Conservation (phyloP, 2,113 vertebrate genomes). For the Suricata suricatta region DNA sequence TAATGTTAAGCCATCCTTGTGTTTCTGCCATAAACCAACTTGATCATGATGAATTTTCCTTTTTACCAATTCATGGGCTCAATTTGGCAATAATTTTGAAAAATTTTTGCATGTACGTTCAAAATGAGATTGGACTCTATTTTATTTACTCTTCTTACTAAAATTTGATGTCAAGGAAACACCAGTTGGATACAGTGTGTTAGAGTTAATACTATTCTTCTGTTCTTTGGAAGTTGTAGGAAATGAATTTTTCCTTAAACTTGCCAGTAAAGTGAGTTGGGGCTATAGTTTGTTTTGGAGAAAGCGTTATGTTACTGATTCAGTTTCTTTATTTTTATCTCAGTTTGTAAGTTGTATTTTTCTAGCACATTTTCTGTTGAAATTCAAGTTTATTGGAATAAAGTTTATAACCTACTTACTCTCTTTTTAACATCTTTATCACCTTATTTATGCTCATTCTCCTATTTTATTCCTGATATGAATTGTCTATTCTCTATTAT, state of each 20-base stretch:
- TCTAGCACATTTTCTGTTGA: neutral
- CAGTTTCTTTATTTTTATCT: neutral
- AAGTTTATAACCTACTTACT: neutral
- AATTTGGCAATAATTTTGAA: neutral
- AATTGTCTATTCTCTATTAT: neutral
- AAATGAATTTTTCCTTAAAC: neutral
- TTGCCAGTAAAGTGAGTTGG: neutral
- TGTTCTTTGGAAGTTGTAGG: neutral
- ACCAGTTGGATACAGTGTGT: neutral
- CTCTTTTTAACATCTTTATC: neutral
- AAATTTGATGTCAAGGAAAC: neutral
- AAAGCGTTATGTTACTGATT: neutral
- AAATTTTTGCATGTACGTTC: neutral
- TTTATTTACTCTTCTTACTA: neutral
- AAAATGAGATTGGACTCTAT: neutral
- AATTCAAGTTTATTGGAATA: conserved; percentile 13
- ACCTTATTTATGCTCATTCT: neutral
- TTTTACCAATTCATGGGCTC: neutral
- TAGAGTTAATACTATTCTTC: neutral
- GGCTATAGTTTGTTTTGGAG: neutral
- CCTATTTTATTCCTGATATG: neutral
- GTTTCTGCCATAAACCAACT: conserved; percentile 2
- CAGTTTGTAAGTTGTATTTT: neutral
- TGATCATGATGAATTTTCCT: neutral
- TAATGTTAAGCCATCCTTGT: neutral